Evolutionary conservation across 1,140 invertebrate genomes (phyloP).

Genomic region (Eumeta japonica): DNA sequence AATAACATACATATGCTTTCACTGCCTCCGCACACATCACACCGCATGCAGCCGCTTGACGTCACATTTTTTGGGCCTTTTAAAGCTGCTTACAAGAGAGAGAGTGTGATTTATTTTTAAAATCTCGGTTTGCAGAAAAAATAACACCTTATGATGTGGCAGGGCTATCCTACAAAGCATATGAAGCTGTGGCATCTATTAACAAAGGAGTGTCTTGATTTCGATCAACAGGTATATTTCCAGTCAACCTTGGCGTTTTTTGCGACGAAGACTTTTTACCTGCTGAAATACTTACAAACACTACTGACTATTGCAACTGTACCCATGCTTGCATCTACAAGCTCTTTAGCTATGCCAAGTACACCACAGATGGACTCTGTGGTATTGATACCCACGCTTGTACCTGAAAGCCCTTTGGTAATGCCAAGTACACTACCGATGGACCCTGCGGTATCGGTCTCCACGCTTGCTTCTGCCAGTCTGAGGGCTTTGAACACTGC

Average conservation of each 20-base stretch:
- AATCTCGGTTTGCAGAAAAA: constrained; percentile 15
- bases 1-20: constrained; percentile 39
- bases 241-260: constrained; percentile 18
- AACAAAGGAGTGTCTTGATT: constrained; percentile 18
- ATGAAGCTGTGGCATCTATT: constrained; percentile 16
- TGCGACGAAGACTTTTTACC: constrained; percentile 17
- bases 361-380: too few relatives aligned
- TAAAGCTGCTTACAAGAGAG: constrained; percentile 38
- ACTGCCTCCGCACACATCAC: constrained; percentile 47
- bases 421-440: background rate
- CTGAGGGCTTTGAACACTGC: background rate
- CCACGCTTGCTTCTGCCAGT: background rate
- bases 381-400: too few relatives aligned
- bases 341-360: background rate
- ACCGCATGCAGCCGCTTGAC: constrained; percentile 55
- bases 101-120: constrained; percentile 25
- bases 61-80: constrained; percentile 43
- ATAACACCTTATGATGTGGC: constrained; percentile 29
- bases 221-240: constrained; percentile 13
- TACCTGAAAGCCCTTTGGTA: constrained; percentile 1
- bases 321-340: background rate
- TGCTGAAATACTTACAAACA: constrained; percentile 15
- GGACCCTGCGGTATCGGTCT: background rate
- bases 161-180: constrained; percentile 25
- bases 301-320: constrained; percentile 7